Conservation (phyloP, 2,113 vertebrate species). For the Semicossyphus pulcher region DNA sequence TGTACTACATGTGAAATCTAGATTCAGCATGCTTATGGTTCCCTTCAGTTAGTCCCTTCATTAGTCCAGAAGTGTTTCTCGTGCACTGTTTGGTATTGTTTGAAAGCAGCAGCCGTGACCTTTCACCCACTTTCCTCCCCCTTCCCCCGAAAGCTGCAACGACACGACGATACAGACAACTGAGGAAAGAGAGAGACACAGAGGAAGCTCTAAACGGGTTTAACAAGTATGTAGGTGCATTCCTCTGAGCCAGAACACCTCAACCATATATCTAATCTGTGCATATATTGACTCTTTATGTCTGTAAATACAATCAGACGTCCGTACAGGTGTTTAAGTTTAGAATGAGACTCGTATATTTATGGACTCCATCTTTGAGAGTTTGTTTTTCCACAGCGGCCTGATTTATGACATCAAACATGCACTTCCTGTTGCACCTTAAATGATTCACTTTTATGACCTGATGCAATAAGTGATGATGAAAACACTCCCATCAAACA, state of each 20-base stretch:
- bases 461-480: neutral
- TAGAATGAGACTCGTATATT: no score
- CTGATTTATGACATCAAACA: neutral
- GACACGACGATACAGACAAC: slow-evolving; percentile 1
- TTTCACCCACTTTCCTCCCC: slow-evolving; percentile 71
- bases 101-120: slow-evolving; percentile 43
- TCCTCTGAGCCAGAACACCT: no score
- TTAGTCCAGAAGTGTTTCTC: neutral
- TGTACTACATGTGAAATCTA: neutral
- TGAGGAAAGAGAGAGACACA: neutral
- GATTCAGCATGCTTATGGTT: neutral
- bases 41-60: no score
- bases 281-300: no score
- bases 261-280: no score
- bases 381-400: neutral
- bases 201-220: neutral
- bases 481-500: no score
- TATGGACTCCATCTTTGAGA: no score
- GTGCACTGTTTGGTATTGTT: slow-evolving; percentile 21
- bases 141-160: neutral
- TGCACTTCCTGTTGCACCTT: neutral
- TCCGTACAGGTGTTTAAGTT: no score
- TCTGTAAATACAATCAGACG: no score
- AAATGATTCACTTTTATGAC: slow-evolving; percentile 21
- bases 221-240: neutral